Evolutionary conservation across 2,888 invertebrate genomes (phyloP).

Genomic region (Invenusta paracnida): DNA sequence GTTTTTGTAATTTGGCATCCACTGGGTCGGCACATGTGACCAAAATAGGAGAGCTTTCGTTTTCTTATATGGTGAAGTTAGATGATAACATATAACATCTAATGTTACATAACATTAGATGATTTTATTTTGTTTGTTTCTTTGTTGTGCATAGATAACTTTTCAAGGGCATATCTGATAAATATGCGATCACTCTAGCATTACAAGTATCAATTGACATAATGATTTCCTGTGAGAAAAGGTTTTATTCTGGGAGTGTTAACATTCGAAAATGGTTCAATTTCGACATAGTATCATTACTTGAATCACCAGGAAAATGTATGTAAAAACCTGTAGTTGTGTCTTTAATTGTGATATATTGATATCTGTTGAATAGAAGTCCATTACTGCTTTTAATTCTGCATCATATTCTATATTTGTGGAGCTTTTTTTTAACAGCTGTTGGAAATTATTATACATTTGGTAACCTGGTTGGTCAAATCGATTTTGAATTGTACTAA

Average conservation of each 20-base stretch:
- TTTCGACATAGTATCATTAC: background rate
- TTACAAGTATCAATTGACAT: conserved; percentile 23
- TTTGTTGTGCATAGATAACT: conserved; percentile 12
- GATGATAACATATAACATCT: background rate
- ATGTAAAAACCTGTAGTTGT: conserved; percentile 23
- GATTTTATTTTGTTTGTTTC: conserved; percentile 14
- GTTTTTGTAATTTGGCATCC: no score
- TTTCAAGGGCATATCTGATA: background rate
- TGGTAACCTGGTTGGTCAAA: background rate
- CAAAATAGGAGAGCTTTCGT: no score
- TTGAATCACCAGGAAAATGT: conserved; percentile 20
- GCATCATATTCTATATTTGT: background rate
- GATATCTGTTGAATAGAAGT: conserved; percentile 5
- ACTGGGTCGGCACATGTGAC: no score
- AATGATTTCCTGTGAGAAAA: conserved; percentile 3
- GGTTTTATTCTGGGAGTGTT: conserved; percentile 13
- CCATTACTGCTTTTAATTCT: conserved; percentile 5
- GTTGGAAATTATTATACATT: background rate
- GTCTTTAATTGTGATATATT: conserved; percentile 6
- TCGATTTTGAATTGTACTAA: background rate
- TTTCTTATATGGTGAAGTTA: no score
- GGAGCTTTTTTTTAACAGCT: background rate
- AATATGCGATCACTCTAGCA: background rate
- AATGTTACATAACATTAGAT: conserved; percentile 21
- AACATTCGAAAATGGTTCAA: conserved; percentile 14